Evolutionary conservation across 2,113 vertebrate genomes (phyloP).

Genomic region (Platysternon megacephalum): DNA sequence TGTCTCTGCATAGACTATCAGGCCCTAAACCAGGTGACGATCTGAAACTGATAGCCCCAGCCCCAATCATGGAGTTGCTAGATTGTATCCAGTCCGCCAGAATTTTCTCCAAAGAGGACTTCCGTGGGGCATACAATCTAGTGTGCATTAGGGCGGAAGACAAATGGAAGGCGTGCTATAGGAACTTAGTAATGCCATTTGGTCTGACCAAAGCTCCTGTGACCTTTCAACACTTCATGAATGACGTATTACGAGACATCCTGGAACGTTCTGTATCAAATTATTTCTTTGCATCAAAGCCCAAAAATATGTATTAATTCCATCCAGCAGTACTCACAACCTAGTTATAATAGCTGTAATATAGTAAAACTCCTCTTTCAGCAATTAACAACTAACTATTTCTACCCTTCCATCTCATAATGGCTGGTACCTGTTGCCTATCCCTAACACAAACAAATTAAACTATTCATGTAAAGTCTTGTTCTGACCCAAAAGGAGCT

Average conservation of each 20-base stretch:
- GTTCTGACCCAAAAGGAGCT: neutral
- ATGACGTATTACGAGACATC: neutral
- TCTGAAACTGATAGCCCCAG: neutral
- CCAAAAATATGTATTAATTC: neutral
- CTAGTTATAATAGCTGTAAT: neutral
- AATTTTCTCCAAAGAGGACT: neutral
- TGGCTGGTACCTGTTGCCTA: neutral
- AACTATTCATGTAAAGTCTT: neutral
- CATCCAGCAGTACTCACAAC: neutral
- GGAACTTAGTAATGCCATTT: neutral
- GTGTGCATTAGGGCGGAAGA: neutral
- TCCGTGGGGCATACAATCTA: neutral
- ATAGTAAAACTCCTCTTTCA: neutral
- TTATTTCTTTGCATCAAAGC: neutral
- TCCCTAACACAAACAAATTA: neutral
- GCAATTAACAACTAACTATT: neutral
- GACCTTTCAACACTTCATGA: neutral
- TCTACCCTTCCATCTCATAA: neutral
- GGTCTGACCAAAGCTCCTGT: neutral
- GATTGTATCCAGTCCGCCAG: too few species aligned
- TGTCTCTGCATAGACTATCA: too few species aligned
- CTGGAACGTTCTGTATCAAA: neutral
- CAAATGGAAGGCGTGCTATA: neutral
- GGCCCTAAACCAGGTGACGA: neutral
- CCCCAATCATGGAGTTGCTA: too few species aligned